A percentile compares a stretch with the other conserved stretches of the same genome.
Evolutionary conservation across 2,888 invertebrate species (phyloP).

Genomic region (Dryobotodes eremita): DNA sequence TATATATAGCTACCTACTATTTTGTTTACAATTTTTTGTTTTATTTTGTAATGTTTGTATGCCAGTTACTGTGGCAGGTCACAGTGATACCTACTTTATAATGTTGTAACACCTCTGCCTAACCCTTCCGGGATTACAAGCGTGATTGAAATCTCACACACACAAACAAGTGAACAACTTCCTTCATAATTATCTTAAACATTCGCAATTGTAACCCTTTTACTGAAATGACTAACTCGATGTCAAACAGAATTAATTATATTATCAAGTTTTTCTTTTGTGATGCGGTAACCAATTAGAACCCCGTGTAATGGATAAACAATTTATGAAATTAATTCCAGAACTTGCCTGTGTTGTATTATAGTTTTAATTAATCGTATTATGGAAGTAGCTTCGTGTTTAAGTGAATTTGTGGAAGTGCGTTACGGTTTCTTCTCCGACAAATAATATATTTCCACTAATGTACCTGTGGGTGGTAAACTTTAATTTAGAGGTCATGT

Average conservation of each 20-base stretch:
- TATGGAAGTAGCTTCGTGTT: slow-evolving; percentile 13
- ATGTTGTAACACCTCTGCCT: no score
- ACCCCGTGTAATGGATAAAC: slow-evolving; percentile 43
- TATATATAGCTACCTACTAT: no score
- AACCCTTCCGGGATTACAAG: no score
- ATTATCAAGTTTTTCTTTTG: slow-evolving; percentile 58
- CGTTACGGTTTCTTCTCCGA: no score
- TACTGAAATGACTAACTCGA: slow-evolving; percentile 23
- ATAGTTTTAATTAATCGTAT: slow-evolving; percentile 11
- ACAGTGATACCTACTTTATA: no score
- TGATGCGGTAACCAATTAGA: slow-evolving; percentile 36
- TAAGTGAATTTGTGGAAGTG: background rate
- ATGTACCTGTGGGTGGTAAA: background rate
- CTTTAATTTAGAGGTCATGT: background rate
- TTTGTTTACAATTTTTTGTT: no score
- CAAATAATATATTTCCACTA: background rate
- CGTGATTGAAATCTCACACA: background rate
- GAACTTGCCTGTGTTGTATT: slow-evolving; percentile 28
- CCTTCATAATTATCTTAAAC: background rate
- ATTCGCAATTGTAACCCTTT: slow-evolving; percentile 27
- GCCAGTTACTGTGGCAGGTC: no score
- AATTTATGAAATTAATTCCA: slow-evolving; percentile 36
- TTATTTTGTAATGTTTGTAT: no score
- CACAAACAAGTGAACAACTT: background rate
- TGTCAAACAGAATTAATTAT: slow-evolving; percentile 41